Evolutionary conservation across 37 sponge, comb jelly and placozoan genomes (phyloP).

Genomic region (Hormiphora californensis): DNA sequence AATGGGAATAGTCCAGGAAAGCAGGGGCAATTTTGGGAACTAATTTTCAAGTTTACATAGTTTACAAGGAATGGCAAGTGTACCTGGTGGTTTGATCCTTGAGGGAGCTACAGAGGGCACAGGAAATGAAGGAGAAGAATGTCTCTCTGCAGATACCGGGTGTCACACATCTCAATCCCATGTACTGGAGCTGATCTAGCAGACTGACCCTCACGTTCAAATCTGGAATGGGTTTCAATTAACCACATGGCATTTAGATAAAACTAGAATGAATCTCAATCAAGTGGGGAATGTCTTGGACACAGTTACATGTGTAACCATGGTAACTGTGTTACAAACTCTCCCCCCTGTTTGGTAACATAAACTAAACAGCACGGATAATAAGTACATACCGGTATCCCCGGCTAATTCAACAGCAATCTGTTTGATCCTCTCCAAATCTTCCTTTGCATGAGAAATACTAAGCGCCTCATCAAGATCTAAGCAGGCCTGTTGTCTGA

Average conservation of each 20-base stretch:
- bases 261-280: neutral
- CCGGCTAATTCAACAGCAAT: constrained; percentile 7
- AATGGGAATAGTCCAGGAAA: too few species aligned
- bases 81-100: constrained; percentile 52
- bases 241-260: neutral
- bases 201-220: constrained; percentile 36
- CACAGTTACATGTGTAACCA: too few species aligned
- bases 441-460: constrained; percentile 12
- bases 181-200: constrained; percentile 39
- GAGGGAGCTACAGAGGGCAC: neutral
- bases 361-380: too few species aligned
- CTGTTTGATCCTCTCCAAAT: constrained; percentile 22
- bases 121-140: constrained; percentile 6
- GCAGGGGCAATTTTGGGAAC: too few species aligned
- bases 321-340: too few species aligned
- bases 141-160: neutral
- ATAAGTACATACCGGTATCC: neutral
- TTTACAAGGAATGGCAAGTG: too few species aligned
- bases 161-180: constrained; percentile 18
- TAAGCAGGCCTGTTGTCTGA: constrained; percentile 45
- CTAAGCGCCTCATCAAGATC: constrained; percentile 42
- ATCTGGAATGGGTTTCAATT: neutral
- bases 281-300: too few species aligned
- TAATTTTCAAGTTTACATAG: too few species aligned
- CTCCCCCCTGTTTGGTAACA: too few species aligned